Conservation (phyloP, 2,797 vertebrate species). For the Enteromius anoplus region DNA sequence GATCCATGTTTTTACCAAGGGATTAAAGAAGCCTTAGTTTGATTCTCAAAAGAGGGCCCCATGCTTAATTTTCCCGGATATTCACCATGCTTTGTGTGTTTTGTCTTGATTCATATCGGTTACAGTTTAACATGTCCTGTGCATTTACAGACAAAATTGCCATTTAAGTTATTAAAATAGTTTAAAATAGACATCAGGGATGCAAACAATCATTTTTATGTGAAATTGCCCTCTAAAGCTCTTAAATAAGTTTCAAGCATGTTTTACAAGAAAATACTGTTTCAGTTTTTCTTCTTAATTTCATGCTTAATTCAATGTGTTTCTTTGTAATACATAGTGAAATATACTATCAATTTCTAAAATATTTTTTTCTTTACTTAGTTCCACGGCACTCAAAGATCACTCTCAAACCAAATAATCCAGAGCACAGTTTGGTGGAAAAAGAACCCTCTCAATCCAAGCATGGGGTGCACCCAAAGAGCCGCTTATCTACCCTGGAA, state of each 20-base stretch:
- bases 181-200: not conserved
- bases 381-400: constrained; percentile 53
- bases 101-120: constrained; percentile 16
- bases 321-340: not conserved
- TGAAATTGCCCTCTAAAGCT: not conserved
- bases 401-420: constrained; percentile 43
- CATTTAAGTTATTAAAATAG: not conserved
- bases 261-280: not conserved
- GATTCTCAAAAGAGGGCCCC: constrained; percentile 28
- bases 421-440: constrained; percentile 40
- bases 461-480: constrained; percentile 57
- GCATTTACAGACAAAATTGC: not conserved
- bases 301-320: not conserved
- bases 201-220: not conserved
- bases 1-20: constrained; percentile 36
- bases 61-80: constrained; percentile 30
- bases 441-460: constrained; percentile 52
- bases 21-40: constrained; percentile 41
- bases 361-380: constrained; percentile 11
- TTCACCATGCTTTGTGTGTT: constrained; percentile 22
- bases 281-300: not conserved
- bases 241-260: not conserved
- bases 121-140: not conserved
- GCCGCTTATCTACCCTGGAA: constrained; percentile 76
- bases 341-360: not conserved